Evolutionary conservation across 30 jellyfish, hydroid and myxozoan species (phyloP).

Genomic region (Aurelia aurita complex sp. Pacific): DNA sequence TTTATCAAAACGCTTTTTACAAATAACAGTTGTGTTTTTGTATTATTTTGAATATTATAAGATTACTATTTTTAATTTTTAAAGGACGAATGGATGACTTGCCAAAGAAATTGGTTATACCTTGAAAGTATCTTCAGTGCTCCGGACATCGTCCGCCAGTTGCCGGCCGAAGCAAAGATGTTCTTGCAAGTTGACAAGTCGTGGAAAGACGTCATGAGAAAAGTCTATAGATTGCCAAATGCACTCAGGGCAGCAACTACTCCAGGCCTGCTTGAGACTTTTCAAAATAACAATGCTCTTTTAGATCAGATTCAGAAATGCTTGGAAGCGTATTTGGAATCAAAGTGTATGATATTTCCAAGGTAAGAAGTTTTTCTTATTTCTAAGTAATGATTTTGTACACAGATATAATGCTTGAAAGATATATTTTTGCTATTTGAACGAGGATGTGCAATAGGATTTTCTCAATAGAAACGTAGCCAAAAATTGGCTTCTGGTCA

Average conservation of each 20-base stretch:
- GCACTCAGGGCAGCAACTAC: conserved; percentile 99
- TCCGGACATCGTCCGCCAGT: conserved; percentile 97
- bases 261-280: conserved; percentile 95
- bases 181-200: conserved; percentile 98
- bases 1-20: too few relatives aligned
- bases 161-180: conserved; percentile 99
- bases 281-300: conserved; percentile 85
- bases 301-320: conserved; percentile 98
- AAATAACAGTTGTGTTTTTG: too few relatives aligned
- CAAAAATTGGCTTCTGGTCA: too few relatives aligned
- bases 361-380: conserved; percentile 47
- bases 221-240: conserved; percentile 93
- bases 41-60: too few relatives aligned
- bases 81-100: conserved; percentile 98
- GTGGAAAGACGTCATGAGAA: conserved; percentile 98
- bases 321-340: conserved; percentile 96
- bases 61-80: background rate
- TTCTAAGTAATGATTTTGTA: background rate
- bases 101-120: conserved; percentile 98
- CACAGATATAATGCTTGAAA: too few relatives aligned
- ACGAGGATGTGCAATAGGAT: too few relatives aligned
- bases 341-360: conserved; percentile 97
- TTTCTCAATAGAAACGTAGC: too few relatives aligned
- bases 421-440: too few relatives aligned
- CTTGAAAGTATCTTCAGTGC: conserved; percentile 99